Percentiles rank a stretch among this genome's conserved stretches.
phyloP scores from a whole-genome alignment of 2,797 vertebrate species.

The Perodicticus potto region DNA sequence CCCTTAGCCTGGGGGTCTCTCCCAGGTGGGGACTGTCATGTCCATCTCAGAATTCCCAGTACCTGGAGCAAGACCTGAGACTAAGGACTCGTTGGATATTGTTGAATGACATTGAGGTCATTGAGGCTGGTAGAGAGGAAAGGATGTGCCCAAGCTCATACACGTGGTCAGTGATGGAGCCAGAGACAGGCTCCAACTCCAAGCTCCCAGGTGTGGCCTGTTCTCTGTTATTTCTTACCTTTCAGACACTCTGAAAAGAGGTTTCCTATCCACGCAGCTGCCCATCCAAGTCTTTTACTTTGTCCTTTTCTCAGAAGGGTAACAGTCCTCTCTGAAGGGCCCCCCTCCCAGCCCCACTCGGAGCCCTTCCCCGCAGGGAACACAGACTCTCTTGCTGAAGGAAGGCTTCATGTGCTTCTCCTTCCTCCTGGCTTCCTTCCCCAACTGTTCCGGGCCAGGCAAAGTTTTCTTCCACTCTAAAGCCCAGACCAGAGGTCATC shows the following conservation, averaged over 20 bases:
- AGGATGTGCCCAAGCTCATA: background rate
- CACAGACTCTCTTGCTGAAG: too few species aligned
- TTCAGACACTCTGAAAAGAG: background rate
- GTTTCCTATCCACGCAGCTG: background rate
- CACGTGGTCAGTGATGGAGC: background rate
- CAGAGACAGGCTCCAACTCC: background rate
- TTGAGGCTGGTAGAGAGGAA: background rate
- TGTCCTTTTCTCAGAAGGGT: background rate
- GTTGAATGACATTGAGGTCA: background rate
- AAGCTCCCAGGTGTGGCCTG: background rate
- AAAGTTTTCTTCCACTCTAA: background rate
- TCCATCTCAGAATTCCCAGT: background rate
- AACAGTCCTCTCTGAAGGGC: background rate
- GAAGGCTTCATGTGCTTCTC: background rate
- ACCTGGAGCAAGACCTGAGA: background rate
- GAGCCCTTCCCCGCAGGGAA: background rate
- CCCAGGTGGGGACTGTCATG: background rate
- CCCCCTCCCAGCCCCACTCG: background rate
- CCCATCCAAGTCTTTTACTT: background rate
- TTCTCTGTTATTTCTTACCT: background rate
- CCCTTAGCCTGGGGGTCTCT: background rate
- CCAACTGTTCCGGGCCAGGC: background rate
- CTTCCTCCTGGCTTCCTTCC: background rate
- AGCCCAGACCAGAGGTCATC: background rate
- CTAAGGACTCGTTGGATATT: background rate